Conservation (phyloP, 2,888 invertebrate genomes). For the Pharmacophagus antenor region DNA sequence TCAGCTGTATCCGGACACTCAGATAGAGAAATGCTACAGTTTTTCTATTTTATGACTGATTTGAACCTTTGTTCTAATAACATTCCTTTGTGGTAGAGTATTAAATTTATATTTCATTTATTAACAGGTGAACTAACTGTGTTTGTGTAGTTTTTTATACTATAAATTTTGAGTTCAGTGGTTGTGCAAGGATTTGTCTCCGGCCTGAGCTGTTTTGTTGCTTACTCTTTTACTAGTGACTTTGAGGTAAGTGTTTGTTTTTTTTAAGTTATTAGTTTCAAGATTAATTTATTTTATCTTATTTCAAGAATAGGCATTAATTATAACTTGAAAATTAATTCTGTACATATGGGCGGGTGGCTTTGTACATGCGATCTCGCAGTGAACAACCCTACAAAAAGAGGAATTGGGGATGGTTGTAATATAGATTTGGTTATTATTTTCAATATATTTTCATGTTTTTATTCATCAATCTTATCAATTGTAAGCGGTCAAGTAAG, state of each 20-base stretch:
- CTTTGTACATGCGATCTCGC: constrained; percentile 6
- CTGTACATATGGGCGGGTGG: constrained; percentile 13
- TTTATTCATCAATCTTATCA: not conserved
- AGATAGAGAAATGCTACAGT: constrained; percentile 64
- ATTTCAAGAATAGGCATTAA: constrained; percentile 11
- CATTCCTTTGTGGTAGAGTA: constrained; percentile 54
- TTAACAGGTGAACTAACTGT: constrained; percentile 53
- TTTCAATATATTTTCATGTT: not conserved
- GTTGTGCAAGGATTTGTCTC: constrained; percentile 70
- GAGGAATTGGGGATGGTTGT: constrained; percentile 6
- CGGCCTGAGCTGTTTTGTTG: constrained; percentile 29
- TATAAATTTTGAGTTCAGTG: constrained; percentile 63
- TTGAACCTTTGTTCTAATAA: constrained; percentile 65
- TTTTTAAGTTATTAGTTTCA: not conserved
- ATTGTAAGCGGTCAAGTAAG: no score
- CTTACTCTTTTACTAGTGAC: constrained; percentile 31
- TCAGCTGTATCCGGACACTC: constrained; percentile 48
- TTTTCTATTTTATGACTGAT: constrained; percentile 53
- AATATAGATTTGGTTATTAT: not conserved
- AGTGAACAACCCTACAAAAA: constrained; percentile 18
- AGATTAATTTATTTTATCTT: constrained; percentile 2
- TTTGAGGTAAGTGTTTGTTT: constrained; percentile 15
- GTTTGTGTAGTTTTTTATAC: constrained; percentile 59
- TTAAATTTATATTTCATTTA: constrained; percentile 46
- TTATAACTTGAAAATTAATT: not conserved